Evolutionary conservation across 2,113 vertebrate genomes (phyloP), one percentile per base, ranked within the genome.

Genomic region (Aythya baeri): DNA sequence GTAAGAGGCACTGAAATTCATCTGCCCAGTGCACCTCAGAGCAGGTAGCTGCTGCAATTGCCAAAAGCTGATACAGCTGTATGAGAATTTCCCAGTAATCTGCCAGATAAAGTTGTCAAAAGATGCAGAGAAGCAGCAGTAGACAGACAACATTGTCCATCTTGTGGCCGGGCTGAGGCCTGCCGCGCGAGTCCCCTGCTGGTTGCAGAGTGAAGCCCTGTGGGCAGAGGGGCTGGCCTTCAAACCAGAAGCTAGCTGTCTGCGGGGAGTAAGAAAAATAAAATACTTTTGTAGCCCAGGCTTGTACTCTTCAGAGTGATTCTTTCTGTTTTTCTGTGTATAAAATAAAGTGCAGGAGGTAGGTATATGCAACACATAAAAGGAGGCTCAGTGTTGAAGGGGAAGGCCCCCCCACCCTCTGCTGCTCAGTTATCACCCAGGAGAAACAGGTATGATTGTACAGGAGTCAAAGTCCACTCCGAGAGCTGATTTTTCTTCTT

Each of bases 171-270:
- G 5, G 12, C 57, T 34, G 9, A 1, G 7, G 68, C 41, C 3
- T 2, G 41, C 15, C 52, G n/a, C 13, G 17, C 1, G 2, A 7
- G 3, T 9, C 7, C 8, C 54, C 29, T 41, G 3, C 0, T 0
- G 6, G 71, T 43, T 43, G 67, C 49, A 20, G 55, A 38, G 32
- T n/a, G 44, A 88, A 26, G 58, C 34, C 4, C 11, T 6, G 22
- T 34, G 27, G 43, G 76, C 52, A 75, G 65, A 43, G 8, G 25
- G 52, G 5, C 43, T 72, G 61, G 13, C 3, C n/a, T 5, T 32
- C 1, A 5, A 8, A 44, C 10, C 16, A 25, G 31, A 27, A 77
- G 20, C 38, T 41, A 71, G 31, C 59, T 62, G n/a, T 34, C 18
- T n/a, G 13, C 26, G 16, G 34, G 18, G 11, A 62, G 26, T 7